Conservation (phyloP, 2,113 vertebrate species). For the Osmerus eperlanus region DNA sequence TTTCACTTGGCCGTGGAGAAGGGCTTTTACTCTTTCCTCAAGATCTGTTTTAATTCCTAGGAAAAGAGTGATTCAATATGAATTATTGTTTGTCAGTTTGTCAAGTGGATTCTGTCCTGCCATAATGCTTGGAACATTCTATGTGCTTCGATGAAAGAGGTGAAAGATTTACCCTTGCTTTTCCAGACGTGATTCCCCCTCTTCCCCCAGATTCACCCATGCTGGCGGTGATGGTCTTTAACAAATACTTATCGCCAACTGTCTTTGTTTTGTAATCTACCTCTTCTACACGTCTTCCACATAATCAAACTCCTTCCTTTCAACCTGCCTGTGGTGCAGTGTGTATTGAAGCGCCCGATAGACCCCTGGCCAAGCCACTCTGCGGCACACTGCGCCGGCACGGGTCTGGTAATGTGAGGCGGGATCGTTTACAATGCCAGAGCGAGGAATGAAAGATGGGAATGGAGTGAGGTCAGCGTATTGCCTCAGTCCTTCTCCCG, state of each 20-base stretch:
- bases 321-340: slow-evolving; percentile 8
- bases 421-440: slow-evolving; percentile 9
- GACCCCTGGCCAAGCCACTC: not conserved
- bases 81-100: not conserved
- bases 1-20: not conserved
- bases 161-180: too few species aligned
- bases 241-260: not conserved
- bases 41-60: not conserved
- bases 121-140: too few species aligned
- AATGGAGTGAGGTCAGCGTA: slow-evolving; percentile 17
- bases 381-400: slow-evolving; percentile 16
- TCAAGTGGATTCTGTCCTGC: too few species aligned
- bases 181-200: too few species aligned
- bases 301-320: slow-evolving; percentile 1
- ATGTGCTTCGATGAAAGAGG: too few species aligned
- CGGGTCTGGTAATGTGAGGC: slow-evolving; percentile 26
- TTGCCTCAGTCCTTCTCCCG: slow-evolving; percentile 7
- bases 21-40: not conserved
- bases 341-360: not conserved
- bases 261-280: not conserved
- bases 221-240: too few species aligned
- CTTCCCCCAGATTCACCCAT: too few species aligned
- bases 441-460: slow-evolving; percentile 20
- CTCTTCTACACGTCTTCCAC: not conserved
- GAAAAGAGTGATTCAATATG: not conserved